Evolutionary conservation across 2,113 vertebrate genomes (phyloP).

Genomic region (Acrocephalus arundinaceus): DNA sequence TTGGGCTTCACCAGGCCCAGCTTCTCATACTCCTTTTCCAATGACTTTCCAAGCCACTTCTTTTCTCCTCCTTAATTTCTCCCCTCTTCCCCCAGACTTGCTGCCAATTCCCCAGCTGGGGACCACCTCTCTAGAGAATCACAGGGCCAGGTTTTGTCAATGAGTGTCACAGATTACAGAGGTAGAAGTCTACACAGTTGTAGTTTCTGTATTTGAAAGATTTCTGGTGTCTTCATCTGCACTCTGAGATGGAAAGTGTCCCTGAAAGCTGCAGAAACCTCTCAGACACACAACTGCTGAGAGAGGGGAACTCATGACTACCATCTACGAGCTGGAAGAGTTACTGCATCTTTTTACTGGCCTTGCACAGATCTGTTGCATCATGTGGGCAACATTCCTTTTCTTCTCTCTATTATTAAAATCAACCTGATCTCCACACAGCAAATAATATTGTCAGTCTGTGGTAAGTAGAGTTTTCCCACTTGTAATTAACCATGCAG

Average conservation of each 20-base stretch:
- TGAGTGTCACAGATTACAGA: background rate
- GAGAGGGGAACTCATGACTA: background rate
- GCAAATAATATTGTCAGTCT: background rate
- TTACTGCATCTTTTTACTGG: background rate
- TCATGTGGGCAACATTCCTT: background rate
- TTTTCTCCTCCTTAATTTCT: background rate
- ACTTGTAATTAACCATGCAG: background rate
- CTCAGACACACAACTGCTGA: background rate
- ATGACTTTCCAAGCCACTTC: background rate
- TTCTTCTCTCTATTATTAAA: background rate
- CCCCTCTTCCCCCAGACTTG: background rate
- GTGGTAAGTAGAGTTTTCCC: background rate
- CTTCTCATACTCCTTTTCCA: background rate
- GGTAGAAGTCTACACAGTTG: background rate
- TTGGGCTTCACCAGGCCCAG: background rate
- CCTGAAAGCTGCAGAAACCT: background rate
- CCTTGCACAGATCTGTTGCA: background rate
- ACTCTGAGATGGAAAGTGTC: background rate
- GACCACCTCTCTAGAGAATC: background rate
- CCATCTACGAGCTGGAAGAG: background rate
- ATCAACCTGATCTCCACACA: background rate
- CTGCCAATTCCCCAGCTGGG: background rate
- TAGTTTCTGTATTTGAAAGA: background rate
- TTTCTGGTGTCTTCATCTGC: background rate
- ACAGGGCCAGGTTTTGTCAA: background rate